These are phyloP conservation scores for Callopanchax toddi DNA, from an alignment of 2,113 vertebrate species.

Conservation along the genomic window DNA sequence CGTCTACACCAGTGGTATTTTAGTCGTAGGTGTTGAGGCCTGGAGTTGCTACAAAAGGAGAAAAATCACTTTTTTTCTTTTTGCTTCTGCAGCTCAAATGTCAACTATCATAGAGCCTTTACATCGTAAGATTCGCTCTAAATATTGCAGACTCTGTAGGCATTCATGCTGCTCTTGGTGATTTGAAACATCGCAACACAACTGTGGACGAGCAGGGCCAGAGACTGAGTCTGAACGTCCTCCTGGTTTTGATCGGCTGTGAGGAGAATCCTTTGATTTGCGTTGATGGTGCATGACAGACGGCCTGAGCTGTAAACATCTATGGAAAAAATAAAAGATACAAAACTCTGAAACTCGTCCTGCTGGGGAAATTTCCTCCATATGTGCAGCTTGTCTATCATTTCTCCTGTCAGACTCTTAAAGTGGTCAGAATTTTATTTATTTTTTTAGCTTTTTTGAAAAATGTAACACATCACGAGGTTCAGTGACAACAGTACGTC, in stretches of 20 bases:
- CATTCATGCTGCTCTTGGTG: neutral
- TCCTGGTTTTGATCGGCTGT: too few relatives aligned
- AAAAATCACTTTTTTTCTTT: constrained; percentile 2
- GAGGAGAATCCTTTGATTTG: too few relatives aligned
- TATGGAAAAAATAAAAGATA: too few relatives aligned
- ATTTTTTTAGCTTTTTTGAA: neutral
- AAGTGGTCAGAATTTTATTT: constrained; percentile 1
- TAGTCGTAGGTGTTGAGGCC: neutral
- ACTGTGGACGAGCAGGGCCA: neutral
- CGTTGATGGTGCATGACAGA: too few relatives aligned
- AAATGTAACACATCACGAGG: neutral
- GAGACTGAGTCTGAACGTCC: neutral
- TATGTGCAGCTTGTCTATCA: too few relatives aligned
- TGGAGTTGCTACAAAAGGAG: neutral
- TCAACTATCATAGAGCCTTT: neutral
- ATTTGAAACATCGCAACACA: neutral
- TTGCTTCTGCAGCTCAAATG: neutral
- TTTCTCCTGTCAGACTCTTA: too few relatives aligned
- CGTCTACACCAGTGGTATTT: constrained; percentile 6
- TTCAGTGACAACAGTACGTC: constrained; percentile 5
- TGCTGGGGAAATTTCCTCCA: too few relatives aligned
- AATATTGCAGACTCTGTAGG: neutral
- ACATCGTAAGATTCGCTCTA: neutral
- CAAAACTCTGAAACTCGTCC: too few relatives aligned
- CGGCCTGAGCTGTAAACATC: too few relatives aligned